These are phyloP conservation scores for Rhincodon typus DNA, from an alignment of 2,797 vertebrate species.

Conservation along the genomic window DNA sequence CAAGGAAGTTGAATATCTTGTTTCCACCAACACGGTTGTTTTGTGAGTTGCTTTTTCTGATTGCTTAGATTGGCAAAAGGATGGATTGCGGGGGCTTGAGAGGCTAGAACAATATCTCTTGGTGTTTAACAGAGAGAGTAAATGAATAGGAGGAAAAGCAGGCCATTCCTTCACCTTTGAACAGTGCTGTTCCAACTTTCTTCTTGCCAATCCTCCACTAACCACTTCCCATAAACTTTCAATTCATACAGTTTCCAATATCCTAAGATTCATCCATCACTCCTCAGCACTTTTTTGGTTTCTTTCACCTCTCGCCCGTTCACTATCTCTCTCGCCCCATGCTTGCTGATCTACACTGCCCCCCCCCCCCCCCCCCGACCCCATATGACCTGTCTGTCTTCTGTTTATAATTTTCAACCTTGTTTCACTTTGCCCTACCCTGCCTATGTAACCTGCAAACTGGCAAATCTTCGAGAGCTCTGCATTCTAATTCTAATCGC, in stretches of 20 bases:
- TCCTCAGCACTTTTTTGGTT: not conserved
- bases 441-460: not conserved
- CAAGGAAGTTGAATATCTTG: conserved; percentile 99
- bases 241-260: not conserved
- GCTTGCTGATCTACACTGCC: no score
- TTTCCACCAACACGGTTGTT: conserved; percentile 94
- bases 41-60: conserved; percentile 69
- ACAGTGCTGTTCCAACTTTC: not conserved
- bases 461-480: not conserved
- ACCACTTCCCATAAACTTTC: not conserved
- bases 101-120: no score
- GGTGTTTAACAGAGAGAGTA: not conserved
- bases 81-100: not conserved
- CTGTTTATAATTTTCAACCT: not conserved
- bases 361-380: no score
- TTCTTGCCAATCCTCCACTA: not conserved
- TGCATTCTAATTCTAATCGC: not conserved
- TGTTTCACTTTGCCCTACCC: not conserved
- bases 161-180: not conserved
- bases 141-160: not conserved
- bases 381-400: not conserved
- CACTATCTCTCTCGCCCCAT: no score
- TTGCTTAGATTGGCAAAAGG: not conserved
- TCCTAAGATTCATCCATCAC: not conserved
- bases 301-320: not conserved